Evolutionary conservation across 1,140 invertebrate species (phyloP), one percentile per base, ranked within the genome.

Genomic region (Drosophila lowei): DNA sequence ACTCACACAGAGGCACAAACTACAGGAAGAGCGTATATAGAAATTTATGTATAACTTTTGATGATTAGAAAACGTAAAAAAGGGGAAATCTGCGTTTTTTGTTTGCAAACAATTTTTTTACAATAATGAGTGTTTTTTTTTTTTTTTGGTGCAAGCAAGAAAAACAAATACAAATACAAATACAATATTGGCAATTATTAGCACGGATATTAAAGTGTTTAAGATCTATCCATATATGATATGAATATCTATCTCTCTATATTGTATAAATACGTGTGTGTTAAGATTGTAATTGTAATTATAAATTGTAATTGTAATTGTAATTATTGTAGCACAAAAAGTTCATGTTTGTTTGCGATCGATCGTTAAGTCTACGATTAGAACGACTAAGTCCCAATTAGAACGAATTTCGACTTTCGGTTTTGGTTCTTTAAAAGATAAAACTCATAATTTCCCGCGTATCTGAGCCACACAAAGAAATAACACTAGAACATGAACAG

Each of bases 131-230:
- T 38, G 4, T 16, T 42, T 72, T 34, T 50, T 62, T 56, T 68
- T 63, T 72, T 52, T 57, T 67, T 38, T 50, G 30, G 42, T 58
- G 44, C 48, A 71, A 70, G 52, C 57, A 75, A 74, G 38, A 53
- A 49, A 65, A 43, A 67, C 47, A 16, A 44, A 30, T 23, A 44
- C 38, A 34, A 52, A 57, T 57, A 15, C 44, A 46, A 46, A 15
- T 44, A 21, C 15, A 53, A 62, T 49, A 54, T 9, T 42, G 70
- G 66, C 64, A 83, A 83, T 70, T 83, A 75, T 84, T 79, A 83
- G 79, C 79, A 83, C 79, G 79, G 79, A 79, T 83, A 83, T 83
- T 84, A 83, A 75, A 72, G 74, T 72, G 75, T 76, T 79, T 83
- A 83, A 83, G 79, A 79, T 65, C 52, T 67, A 67, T 68, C 30